Conservation (phyloP, 2,113 vertebrate species). For the Tupaia tana region DNA sequence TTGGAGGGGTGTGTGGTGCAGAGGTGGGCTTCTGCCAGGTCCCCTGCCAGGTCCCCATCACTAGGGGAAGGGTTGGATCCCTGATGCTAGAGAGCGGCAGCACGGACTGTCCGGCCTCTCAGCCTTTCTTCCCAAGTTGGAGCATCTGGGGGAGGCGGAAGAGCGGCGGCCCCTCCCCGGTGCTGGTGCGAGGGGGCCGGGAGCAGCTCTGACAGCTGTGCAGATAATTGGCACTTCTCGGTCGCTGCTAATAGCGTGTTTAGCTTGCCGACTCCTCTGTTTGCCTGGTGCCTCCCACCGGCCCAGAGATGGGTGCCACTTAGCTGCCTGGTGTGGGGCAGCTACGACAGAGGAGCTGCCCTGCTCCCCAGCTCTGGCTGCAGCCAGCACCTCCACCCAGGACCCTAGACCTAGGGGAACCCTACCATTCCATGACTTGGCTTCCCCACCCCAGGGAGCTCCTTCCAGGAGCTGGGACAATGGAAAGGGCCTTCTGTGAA, state of each 20-base stretch:
- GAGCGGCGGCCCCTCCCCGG: accelerated
- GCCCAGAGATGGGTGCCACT: constrained; percentile 3
- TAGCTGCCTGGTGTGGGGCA: background rate
- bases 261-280: constrained; percentile 60
- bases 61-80: background rate
- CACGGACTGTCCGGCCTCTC: background rate
- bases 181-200: background rate
- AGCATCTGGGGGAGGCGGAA: background rate
- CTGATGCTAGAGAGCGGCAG: background rate
- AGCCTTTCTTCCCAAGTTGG: background rate
- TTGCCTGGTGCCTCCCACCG: constrained; percentile 72
- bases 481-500: background rate
- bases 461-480: background rate
- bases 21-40: background rate
- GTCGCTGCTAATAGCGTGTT: constrained; percentile 72
- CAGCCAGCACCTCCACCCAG: background rate
- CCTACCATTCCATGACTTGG: background rate
- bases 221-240: constrained; percentile 61
- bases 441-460: background rate
- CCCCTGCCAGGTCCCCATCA: background rate
- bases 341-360: background rate
- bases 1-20: background rate
- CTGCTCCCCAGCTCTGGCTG: background rate
- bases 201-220: constrained; percentile 43
- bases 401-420: background rate